Conservation (phyloP, 1,140 invertebrate genomes). For the Drosophila takahashii region DNA sequence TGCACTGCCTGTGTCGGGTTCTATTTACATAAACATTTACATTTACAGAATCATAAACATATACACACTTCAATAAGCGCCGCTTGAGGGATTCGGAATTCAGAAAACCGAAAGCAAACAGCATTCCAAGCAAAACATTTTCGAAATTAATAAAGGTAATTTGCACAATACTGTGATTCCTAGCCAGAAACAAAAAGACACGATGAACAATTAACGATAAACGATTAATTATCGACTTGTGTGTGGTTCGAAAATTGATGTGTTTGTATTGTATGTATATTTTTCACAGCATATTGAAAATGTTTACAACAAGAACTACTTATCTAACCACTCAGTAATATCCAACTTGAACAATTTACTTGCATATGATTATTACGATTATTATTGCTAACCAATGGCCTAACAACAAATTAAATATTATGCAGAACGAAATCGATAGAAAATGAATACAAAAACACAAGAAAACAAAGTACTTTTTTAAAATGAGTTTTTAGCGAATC, state of each 20-base stretch:
- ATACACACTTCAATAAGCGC: constrained; percentile 14
- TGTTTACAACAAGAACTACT: constrained; percentile 60
- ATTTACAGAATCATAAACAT: constrained; percentile 29
- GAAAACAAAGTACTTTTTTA: constrained; percentile 66
- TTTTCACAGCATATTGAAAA: constrained; percentile 52
- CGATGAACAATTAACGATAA: constrained; percentile 15
- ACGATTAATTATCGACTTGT: constrained; percentile 16
- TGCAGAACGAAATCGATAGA: constrained; percentile 43
- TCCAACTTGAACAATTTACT: constrained; percentile 58
- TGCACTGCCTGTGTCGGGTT: constrained; percentile 71
- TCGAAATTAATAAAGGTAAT: constrained; percentile 46
- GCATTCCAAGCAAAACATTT: constrained; percentile 29
- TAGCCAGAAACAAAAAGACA: constrained; percentile 35
- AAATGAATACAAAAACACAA: constrained; percentile 25
- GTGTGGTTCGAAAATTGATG: constrained; percentile 46
- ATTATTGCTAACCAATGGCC: constrained; percentile 50
- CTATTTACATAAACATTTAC: constrained; percentile 49
- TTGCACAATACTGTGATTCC: constrained; percentile 79
- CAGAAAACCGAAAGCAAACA: constrained; percentile 10
- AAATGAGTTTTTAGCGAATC: constrained; percentile 78
- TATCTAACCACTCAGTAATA: constrained; percentile 58
- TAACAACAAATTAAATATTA: constrained; percentile 47
- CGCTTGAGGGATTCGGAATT: constrained; percentile 15
- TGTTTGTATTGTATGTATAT: constrained; percentile 52
- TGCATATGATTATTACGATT: constrained; percentile 52